Evolutionary conservation across 1,140 invertebrate species (phyloP), one percentile per base, ranked within the genome.

Genomic region (Tetramorium alpestre): DNA sequence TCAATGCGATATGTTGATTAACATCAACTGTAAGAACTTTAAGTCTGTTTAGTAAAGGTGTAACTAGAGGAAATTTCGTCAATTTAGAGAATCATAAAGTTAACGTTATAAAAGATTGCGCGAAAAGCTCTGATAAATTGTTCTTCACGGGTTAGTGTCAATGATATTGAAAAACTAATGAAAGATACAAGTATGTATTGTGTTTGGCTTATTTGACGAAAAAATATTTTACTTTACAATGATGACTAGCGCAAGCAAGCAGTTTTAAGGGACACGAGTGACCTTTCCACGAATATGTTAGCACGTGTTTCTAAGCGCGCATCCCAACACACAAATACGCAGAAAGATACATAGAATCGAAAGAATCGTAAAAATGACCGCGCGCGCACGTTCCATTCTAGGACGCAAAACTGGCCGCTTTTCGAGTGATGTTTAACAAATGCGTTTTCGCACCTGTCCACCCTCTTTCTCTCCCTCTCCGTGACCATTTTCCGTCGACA

Each of bases 341-440:
- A 11, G 1, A 51, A 33, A 54, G 28, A 56, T 44, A 58, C 28
- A 25, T 47, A 13, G 28, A n/a, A 49, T 33, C n/a, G 28, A 44
- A 70, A 80, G 67, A 72, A 28, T 60, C 11, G 33, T 60, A 87
- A 87, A 76, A 90, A 90, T 89, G 80, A 73, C n/a, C 44, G 58
- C 56, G 84, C 82, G 88, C 75, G 85, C 84, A 81, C 89, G 80
- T 87, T 89, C 89, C 75, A 87, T 89, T 89, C 81, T 88, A 58
- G 5, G 62, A 65, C 84, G 69, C 85, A 87, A 87, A 90, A 89
- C 78, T 89, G 85, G 38, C 70, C 70, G 47, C 51, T 16, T 86
- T 89, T 88, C 88, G 67, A 90, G 51, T 81, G 87, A 91, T 87
- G 65, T 86, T 80, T 90, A 91, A 91, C 89, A 90, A 91, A 87